Conservation (phyloP, 2,797 vertebrate genomes). For the Clarias laeviceps region DNA sequence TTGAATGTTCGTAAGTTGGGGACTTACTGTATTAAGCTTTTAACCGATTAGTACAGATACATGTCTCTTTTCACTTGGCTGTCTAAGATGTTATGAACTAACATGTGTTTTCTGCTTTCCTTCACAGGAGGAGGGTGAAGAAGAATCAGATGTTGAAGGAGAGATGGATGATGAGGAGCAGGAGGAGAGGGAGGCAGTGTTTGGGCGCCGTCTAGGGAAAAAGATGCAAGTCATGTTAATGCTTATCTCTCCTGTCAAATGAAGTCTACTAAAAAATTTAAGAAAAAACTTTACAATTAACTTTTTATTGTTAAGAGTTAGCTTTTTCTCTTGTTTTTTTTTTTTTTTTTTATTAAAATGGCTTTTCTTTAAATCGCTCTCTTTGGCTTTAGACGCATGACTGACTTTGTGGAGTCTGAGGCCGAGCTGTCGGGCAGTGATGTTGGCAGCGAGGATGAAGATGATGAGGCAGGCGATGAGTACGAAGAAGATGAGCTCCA, state of each 20-base stretch:
- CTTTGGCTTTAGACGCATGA: constrained; percentile 73
- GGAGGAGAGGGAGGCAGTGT: constrained; percentile 82
- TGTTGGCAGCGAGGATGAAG: constrained; percentile 87
- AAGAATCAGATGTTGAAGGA: constrained; percentile 51
- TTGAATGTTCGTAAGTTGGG: too few species aligned
- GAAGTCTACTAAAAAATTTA: too few species aligned
- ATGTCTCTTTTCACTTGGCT: background rate
- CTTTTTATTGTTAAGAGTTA: too few species aligned
- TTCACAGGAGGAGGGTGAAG: constrained; percentile 68
- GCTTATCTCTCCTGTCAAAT: background rate
- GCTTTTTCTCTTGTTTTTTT: too few species aligned
- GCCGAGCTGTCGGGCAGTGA: constrained; percentile 95
- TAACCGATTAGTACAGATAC: background rate
- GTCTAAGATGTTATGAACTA: background rate
- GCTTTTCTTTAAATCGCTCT: background rate
- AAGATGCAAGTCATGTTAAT: constrained; percentile 78
- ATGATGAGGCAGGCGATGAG: constrained; percentile 80
- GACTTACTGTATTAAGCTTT: background rate
- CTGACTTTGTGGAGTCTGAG: constrained; percentile 90
- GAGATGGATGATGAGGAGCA: constrained; percentile 62
- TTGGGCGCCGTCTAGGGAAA: constrained; percentile 70
- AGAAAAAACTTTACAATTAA: too few species aligned
- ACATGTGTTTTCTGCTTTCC: background rate
- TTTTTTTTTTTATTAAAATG: background rate
- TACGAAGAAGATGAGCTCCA: constrained; percentile 92